phyloP scores from a whole-genome alignment of 2,113 vertebrate genomes.

The Phoenicopterus ruber region DNA sequence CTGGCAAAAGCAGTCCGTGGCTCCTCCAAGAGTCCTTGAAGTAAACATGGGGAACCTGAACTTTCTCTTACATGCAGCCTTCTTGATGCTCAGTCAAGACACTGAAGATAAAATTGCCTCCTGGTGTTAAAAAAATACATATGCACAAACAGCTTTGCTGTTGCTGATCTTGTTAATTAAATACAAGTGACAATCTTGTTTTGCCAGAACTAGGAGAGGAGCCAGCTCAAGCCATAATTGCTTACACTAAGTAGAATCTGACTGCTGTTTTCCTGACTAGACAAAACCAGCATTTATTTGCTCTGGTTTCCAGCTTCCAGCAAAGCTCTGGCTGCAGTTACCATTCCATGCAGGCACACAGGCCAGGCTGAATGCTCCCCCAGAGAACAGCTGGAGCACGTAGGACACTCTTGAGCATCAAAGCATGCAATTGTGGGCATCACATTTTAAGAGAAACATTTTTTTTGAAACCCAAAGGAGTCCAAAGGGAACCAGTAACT shows the following conservation, averaged over 20 bases:
- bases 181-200: neutral
- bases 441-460: neutral
- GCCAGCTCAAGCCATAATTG: neutral
- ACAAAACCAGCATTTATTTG: neutral
- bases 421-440: neutral
- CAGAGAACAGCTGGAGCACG: neutral
- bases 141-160: neutral
- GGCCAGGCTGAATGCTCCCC: neutral
- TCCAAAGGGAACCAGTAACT: neutral
- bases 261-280: neutral
- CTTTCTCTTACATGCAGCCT: neutral
- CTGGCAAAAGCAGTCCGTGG: neutral
- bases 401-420: neutral
- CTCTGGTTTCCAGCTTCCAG: neutral
- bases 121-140: neutral
- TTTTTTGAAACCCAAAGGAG: neutral
- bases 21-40: neutral
- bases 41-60: neutral
- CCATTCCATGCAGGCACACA: neutral
- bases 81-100: neutral
- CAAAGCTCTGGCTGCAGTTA: neutral
- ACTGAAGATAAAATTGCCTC: neutral
- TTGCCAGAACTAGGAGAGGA: neutral
- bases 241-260: neutral
- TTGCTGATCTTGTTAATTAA: neutral